These are phyloP conservation scores for Gnatocerus cornutus DNA, from an alignment of 2,888 invertebrate species.

Conservation along the genomic window DNA sequence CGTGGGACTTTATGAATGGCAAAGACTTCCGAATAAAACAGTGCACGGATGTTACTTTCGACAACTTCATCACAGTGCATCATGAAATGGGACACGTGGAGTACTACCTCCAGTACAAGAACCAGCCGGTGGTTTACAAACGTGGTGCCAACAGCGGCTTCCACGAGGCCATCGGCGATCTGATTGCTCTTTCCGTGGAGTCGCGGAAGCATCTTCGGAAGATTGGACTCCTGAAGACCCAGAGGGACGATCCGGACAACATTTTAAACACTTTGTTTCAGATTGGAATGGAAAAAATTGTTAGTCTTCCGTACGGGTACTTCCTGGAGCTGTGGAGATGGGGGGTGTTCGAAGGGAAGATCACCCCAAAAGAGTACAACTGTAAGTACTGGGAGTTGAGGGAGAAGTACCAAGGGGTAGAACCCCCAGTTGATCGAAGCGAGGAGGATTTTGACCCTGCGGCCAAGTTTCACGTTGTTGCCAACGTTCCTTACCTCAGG, in stretches of 20 bases:
- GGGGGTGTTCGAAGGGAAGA: conserved; percentile 78
- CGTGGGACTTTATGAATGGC: conserved; percentile 89
- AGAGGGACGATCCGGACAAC: conserved; percentile 76
- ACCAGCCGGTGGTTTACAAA: conserved; percentile 81
- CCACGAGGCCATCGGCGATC: conserved; percentile 78
- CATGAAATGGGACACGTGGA: conserved; percentile 90
- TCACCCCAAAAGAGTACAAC: conserved; percentile 76
- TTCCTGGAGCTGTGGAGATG: conserved; percentile 82
- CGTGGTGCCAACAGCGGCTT: conserved; percentile 81
- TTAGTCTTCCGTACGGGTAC: conserved; percentile 81
- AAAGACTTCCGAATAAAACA: conserved; percentile 89
- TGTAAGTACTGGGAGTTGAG: conserved; percentile 79
- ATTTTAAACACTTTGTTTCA: conserved; percentile 78
- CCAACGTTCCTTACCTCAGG: conserved; percentile 80
- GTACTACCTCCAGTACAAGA: conserved; percentile 83
- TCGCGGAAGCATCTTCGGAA: conserved; percentile 79
- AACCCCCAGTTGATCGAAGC: conserved; percentile 76
- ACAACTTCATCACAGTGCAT: conserved; percentile 80
- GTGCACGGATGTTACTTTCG: conserved; percentile 79
- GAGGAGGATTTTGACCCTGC: conserved; percentile 80
- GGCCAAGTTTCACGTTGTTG: conserved; percentile 80
- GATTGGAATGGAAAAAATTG: conserved; percentile 79
- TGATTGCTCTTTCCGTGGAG: conserved; percentile 74
- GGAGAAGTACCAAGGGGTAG: conserved; percentile 77
- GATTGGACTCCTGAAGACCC: conserved; percentile 77